Conservation (phyloP, 2,113 vertebrate genomes). For the Oreocharis arfaki region DNA sequence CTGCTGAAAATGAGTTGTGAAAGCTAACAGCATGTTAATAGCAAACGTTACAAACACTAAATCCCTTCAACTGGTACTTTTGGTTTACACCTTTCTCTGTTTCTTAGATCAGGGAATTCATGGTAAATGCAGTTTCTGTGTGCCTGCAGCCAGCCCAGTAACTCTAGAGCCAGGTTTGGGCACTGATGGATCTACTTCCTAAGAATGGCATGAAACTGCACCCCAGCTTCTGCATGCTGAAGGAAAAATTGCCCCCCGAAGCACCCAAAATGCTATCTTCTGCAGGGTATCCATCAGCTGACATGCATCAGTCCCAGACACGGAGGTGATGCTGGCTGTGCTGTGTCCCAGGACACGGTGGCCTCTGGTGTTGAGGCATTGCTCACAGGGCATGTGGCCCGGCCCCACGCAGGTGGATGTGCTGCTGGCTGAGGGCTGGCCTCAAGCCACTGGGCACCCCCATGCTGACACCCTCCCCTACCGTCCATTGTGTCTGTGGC, state of each 20-base stretch:
- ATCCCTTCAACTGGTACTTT: neutral
- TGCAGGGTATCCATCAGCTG: neutral
- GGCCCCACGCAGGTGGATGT: rapidly evolving
- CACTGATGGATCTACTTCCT: neutral
- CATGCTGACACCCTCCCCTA: rapidly evolving
- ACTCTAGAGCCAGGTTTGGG: neutral
- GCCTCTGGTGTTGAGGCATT: rapidly evolving
- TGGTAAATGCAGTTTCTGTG: neutral
- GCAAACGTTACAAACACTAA: neutral
- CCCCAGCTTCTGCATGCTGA: neutral
- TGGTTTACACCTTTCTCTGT: neutral
- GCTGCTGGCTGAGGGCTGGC: neutral
- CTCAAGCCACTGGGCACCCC: neutral
- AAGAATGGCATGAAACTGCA: neutral
- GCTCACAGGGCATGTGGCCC: neutral
- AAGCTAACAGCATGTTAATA: slow-evolving; percentile 20
- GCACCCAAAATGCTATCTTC: neutral
- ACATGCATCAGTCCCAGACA: rapidly evolving
- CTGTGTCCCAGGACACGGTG: neutral
- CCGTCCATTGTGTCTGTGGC: neutral
- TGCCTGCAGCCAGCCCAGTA: neutral
- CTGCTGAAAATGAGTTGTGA: slow-evolving; percentile 13
- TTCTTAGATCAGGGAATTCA: neutral
- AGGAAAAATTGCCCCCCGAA: neutral
- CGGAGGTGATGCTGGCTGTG: neutral